Percentiles rank a stretch among this genome's conserved stretches.
phyloP scores from a whole-genome alignment of 1,140 invertebrate species.

The Ptiloglossa arizonensis region DNA sequence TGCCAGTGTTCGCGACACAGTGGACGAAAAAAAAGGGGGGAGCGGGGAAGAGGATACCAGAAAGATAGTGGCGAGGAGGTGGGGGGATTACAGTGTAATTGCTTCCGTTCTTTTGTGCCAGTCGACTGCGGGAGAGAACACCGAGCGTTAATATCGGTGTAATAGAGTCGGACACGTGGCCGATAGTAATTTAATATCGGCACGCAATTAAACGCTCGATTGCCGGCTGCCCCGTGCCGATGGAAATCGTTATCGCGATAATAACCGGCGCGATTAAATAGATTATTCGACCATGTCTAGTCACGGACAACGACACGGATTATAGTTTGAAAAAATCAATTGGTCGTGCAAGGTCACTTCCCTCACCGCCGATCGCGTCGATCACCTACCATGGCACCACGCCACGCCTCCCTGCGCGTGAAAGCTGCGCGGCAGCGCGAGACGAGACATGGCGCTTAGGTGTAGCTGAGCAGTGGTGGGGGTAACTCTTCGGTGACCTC shows the following conservation, averaged over 20 bases:
- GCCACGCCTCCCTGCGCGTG: no score
- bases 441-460: no score
- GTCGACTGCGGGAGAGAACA: conserved; percentile 2
- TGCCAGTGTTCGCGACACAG: conserved; percentile 4
- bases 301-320: background rate
- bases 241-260: conserved; percentile 44
- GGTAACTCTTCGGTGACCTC: no score
- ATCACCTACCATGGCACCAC: background rate
- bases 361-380: background rate
- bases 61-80: conserved; percentile 6
- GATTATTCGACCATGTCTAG: conserved; percentile 8
- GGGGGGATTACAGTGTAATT: conserved; percentile 25
- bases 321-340: background rate
- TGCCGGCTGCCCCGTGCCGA: conserved; percentile 22
- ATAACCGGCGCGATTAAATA: conserved; percentile 22
- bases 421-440: no score
- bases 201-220: conserved; percentile 40
- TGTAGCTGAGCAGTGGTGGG: no score
- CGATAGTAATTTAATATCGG: conserved; percentile 49
- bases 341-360: background rate
- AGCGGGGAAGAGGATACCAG: background rate
- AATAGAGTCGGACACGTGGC: conserved; percentile 41
- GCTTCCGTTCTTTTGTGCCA: conserved; percentile 35
- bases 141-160: conserved; percentile 29
- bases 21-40: background rate